These are phyloP conservation scores for Acleris holmiana DNA, from an alignment of 2,888 invertebrate genomes.

Conservation along the genomic window DNA sequence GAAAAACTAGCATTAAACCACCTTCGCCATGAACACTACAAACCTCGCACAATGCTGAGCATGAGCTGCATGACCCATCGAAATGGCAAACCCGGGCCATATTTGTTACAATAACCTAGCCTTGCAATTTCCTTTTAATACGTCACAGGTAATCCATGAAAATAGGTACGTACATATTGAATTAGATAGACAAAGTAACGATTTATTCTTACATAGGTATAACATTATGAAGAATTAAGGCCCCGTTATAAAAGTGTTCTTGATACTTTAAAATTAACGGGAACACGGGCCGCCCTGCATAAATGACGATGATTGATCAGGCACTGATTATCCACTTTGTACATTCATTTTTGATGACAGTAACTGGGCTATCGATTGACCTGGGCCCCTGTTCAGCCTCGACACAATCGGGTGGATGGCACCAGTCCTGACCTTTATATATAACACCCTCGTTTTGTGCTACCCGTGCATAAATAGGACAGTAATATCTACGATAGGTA, in stretches of 20 bases:
- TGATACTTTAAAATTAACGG: neutral
- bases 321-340: constrained; percentile 28
- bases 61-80: no score
- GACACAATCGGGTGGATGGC: constrained; percentile 39
- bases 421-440: constrained; percentile 37
- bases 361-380: constrained; percentile 60
- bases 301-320: constrained; percentile 8
- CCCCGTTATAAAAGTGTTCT: neutral
- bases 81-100: no score
- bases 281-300: constrained; percentile 3
- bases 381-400: constrained; percentile 47
- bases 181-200: no score
- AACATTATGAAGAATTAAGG: neutral
- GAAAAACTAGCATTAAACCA: no score
- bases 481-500: constrained; percentile 3
- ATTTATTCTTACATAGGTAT: no score
- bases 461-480: constrained; percentile 7
- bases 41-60: no score
- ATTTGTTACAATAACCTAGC: no score
- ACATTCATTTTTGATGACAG: constrained; percentile 62
- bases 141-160: no score
- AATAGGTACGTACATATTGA: no score
- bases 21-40: no score
- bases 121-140: no score
- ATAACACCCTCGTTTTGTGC: constrained; percentile 29